These are phyloP conservation scores for Molossus alvarezi DNA, from an alignment of 2,797 vertebrate genomes.

Conservation along the genomic window DNA sequence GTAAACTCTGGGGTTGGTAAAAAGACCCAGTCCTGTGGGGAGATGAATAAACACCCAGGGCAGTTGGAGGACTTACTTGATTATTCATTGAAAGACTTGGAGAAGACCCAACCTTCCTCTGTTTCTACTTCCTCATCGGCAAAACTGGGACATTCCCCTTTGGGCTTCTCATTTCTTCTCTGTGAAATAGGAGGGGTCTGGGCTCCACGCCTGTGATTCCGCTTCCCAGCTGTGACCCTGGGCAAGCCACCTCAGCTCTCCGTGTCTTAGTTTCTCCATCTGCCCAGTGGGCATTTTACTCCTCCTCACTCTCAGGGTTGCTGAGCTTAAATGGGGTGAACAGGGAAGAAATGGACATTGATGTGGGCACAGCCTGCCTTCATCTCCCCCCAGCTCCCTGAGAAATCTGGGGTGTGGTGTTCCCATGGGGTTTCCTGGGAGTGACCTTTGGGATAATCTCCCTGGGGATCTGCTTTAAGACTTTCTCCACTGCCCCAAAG, in stretches of 20 bases:
- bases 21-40: neutral
- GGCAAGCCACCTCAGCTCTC: neutral
- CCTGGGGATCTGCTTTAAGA: neutral
- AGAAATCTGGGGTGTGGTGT: neutral
- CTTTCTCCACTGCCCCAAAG: neutral
- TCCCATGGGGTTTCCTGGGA: neutral
- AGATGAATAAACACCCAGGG: neutral
- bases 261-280: slow-evolving; percentile 15
- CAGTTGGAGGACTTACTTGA: neutral
- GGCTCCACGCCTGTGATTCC: slow-evolving; percentile 1
- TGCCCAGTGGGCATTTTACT: neutral
- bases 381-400: neutral
- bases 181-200: neutral
- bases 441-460: neutral
- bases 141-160: slow-evolving; percentile 35
- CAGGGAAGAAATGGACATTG: neutral
- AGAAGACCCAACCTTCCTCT: slow-evolving; percentile 39
- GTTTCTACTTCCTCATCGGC: slow-evolving; percentile 55
- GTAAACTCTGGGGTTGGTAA: slow-evolving; percentile 4
- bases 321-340: neutral
- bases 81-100: neutral
- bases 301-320: neutral
- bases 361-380: neutral
- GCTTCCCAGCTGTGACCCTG: neutral
- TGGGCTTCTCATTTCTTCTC: slow-evolving; percentile 33